phyloP scores from a whole-genome alignment of 1,140 invertebrate species.

The Achroia grisella region DNA sequence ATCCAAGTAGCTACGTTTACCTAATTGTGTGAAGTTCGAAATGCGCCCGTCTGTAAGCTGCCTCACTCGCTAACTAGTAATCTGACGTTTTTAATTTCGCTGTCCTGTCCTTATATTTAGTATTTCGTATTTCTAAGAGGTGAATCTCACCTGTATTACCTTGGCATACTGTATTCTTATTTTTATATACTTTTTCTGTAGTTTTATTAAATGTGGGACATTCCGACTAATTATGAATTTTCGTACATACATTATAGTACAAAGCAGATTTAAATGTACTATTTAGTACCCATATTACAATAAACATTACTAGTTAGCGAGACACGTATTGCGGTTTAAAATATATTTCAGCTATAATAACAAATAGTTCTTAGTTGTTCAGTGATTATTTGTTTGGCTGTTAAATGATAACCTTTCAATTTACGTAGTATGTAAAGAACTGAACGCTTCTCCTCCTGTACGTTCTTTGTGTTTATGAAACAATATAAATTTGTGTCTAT shows the following conservation, averaged over 20 bases:
- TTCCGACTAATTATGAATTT: no score
- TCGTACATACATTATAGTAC: neutral
- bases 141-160: neutral
- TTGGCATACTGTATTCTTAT: no score
- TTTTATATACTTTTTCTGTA: no score
- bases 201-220: no score
- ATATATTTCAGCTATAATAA: slow-evolving; percentile 32
- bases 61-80: slow-evolving; percentile 33
- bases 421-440: slow-evolving; percentile 16
- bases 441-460: slow-evolving; percentile 2
- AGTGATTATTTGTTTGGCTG: slow-evolving; percentile 23
- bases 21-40: slow-evolving; percentile 16
- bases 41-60: slow-evolving; percentile 30
- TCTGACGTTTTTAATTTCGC: neutral
- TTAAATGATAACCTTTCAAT: slow-evolving; percentile 11
- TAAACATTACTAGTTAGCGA: slow-evolving; percentile 44
- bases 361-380: slow-evolving; percentile 7
- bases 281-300: neutral
- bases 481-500: slow-evolving; percentile 26
- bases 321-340: slow-evolving; percentile 16
- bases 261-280: neutral
- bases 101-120: neutral
- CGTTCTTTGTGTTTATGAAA: slow-evolving; percentile 24
- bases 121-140: neutral
- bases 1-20: slow-evolving; percentile 19